A percentile compares a stretch with the other conserved stretches of the same genome.
These are phyloP conservation scores for Malurus elegans DNA, from an alignment of 2,113 vertebrate species.

Conservation along the genomic window DNA sequence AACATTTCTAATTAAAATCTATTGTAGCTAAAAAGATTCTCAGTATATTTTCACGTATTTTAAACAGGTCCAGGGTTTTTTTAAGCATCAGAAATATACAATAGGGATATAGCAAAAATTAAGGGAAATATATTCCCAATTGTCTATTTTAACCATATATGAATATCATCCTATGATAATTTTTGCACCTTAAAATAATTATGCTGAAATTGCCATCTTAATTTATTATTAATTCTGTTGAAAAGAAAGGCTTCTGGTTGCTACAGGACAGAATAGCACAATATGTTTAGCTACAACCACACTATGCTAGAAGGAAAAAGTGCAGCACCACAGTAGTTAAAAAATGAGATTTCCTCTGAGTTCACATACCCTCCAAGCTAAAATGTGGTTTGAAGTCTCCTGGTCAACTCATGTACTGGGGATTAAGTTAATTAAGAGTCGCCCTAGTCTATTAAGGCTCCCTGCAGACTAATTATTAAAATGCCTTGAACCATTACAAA, in stretches of 20 bases:
- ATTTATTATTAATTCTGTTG: slow-evolving; percentile 29
- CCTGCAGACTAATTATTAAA: slow-evolving; percentile 79
- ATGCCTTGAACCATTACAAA: slow-evolving; percentile 74
- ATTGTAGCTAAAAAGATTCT: neutral
- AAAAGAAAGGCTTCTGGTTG: slow-evolving; percentile 51
- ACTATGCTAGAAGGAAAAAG: slow-evolving; percentile 47
- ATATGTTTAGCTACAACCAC: slow-evolving; percentile 3
- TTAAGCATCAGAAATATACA: neutral
- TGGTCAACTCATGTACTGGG: slow-evolving; percentile 76
- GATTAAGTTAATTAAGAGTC: slow-evolving; percentile 80
- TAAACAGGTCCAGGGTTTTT: neutral
- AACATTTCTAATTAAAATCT: neutral
- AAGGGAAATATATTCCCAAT: neutral
- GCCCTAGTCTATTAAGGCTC: slow-evolving; percentile 75
- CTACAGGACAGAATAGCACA: neutral
- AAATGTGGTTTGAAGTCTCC: slow-evolving; percentile 74
- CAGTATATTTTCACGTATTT: neutral
- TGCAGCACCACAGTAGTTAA: slow-evolving; percentile 49
- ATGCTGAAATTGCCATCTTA: neutral
- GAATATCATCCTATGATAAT: neutral
- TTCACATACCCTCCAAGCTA: slow-evolving; percentile 70
- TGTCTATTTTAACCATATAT: neutral
- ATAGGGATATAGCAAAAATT: neutral
- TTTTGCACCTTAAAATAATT: slow-evolving; percentile 39
- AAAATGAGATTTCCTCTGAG: slow-evolving; percentile 71